A percentile compares a stretch with the other conserved stretches of the same genome.
phyloP scores from a whole-genome alignment of 2,797 vertebrate species.

The Sparus aurata region DNA sequence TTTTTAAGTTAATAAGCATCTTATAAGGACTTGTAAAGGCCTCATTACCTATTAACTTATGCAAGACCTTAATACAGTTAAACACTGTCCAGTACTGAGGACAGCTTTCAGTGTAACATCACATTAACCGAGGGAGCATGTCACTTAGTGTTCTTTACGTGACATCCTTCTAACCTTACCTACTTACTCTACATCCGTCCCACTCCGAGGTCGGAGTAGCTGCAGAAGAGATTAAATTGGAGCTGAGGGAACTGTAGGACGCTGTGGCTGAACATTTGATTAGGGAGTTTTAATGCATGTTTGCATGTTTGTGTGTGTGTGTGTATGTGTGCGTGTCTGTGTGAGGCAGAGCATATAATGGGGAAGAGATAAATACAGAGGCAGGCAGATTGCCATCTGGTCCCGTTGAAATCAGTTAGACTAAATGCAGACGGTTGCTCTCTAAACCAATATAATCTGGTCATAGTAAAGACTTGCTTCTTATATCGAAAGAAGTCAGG shows the following conservation, averaged over 20 bases:
- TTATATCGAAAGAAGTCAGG: slow-evolving; percentile 28
- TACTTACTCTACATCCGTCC: not conserved
- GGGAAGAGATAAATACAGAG: slow-evolving; percentile 54
- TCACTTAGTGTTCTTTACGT: not conserved
- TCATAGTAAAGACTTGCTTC: slow-evolving; percentile 41
- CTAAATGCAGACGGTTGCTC: slow-evolving; percentile 56
- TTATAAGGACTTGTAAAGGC: no score
- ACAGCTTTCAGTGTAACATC: no score
- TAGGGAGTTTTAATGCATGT: slow-evolving; percentile 16
- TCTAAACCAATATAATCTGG: slow-evolving; percentile 56
- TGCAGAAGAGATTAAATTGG: slow-evolving; percentile 13
- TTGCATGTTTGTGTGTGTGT: not conserved
- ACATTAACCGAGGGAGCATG: no score
- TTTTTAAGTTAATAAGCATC: no score
- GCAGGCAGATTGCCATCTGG: slow-evolving; percentile 68
- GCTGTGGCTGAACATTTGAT: not conserved
- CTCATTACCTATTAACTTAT: no score
- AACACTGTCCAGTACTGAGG: not conserved
- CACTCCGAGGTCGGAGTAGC: slow-evolving; percentile 36
- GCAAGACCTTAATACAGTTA: no score
- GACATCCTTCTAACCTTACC: no score
- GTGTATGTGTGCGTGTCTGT: slow-evolving; percentile 26
- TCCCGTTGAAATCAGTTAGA: slow-evolving; percentile 59
- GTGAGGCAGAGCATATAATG: slow-evolving; percentile 57
- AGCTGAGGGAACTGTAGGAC: slow-evolving; percentile 9